These are phyloP conservation scores for Diplodus sargus DNA, from an alignment of 2,797 vertebrate genomes.

Conservation along the genomic window DNA sequence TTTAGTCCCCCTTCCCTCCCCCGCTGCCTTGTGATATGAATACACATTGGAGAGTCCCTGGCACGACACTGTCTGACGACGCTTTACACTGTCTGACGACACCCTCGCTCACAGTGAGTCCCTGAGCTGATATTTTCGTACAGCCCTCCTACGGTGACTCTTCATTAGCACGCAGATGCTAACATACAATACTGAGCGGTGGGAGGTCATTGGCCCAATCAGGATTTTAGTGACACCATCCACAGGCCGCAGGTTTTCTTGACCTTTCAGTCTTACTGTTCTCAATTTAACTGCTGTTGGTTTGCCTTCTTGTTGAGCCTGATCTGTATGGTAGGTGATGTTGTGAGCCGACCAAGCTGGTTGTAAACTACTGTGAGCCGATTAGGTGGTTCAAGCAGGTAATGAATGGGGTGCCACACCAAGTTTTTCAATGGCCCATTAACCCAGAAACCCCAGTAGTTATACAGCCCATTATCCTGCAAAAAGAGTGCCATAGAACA, in stretches of 20 bases:
- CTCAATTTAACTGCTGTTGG: too few species aligned
- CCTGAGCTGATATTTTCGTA: constrained; percentile 39
- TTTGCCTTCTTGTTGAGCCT: background rate
- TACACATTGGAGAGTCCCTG: constrained; percentile 52
- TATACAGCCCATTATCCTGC: too few species aligned
- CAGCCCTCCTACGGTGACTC: constrained; percentile 15
- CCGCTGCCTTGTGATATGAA: constrained; percentile 40
- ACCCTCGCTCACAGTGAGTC: background rate
- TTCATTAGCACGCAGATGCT: background rate
- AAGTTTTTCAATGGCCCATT: too few species aligned
- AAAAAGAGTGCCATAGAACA: too few species aligned
- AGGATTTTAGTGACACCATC: background rate
- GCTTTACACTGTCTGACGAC: constrained; percentile 6
- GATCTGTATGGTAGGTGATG: background rate
- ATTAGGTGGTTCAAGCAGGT: background rate
- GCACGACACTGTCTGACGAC: constrained; percentile 15
- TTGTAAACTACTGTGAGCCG: background rate
- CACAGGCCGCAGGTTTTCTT: background rate
- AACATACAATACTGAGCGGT: background rate
- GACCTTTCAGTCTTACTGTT: too few species aligned
- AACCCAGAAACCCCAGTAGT: too few species aligned
- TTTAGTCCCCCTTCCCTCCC: background rate
- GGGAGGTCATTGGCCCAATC: background rate
- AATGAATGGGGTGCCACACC: too few species aligned
- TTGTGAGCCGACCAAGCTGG: background rate